Base-by-base conservation (phyloP, 2,888 invertebrate species). In the Amphipoea oculea region DNA sequence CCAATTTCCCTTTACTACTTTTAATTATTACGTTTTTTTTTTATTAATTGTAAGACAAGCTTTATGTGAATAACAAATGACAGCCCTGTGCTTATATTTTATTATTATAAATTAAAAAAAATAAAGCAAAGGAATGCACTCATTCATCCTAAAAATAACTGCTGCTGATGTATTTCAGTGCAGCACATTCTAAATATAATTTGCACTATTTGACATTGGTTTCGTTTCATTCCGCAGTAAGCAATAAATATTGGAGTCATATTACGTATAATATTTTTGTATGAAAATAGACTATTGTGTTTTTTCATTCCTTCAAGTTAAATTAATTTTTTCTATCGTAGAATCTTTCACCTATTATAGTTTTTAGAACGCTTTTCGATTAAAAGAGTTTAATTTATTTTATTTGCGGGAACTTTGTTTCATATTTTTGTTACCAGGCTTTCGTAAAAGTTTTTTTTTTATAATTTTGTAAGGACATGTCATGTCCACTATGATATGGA, bases 201-300 rank as follows among this genome's bases (percentile, higher is more conserved):
- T 36, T 42, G 29, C 14, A 51, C 82, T 81, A 60, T 82, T 81
- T 82, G 57, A 36, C 40, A 5, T 29, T 20, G 14, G 40, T 68
- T 45, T 23, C 29, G 12, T 48, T 45, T 73, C 14, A 42, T 29
- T 66, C n/a, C 11, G 7, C 11, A 60, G 20, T 20, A 57, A 51
- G 65, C 5, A 73, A 80, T 48, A 48, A 11, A 7, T 23, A 54
- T 77, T 45, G 51, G 40, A 5, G 36, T 29, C 11, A 11, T 57
- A 57, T n/a, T 57, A 57, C 57, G 11, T 23, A 23, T 1, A 54
- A n/a, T n/a, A n/a, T n/a, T 11, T n/a, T 11, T n/a, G 11, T 60
- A 11, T 60, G 4, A n/a, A 60, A 60, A 57, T 57, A 23, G 4
- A 57, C 4, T 20, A 54, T 60, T 4, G 57, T 60, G 11, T n/a